Percentiles rank a stretch among this genome's conserved stretches.
Conservation (phyloP, 2,797 vertebrate species). For the Phrynocephalus guinanensis region DNA sequence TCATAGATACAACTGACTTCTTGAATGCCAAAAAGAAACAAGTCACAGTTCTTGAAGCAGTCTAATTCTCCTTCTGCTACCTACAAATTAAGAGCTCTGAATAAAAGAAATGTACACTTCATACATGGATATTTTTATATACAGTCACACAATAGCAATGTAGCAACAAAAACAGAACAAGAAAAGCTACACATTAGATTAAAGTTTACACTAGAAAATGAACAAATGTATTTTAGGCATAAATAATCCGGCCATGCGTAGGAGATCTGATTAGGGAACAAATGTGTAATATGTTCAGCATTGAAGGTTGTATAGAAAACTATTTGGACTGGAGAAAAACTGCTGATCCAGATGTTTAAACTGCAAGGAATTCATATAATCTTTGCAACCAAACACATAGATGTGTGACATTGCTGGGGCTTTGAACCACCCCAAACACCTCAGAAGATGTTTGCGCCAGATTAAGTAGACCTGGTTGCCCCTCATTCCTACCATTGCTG, state of each 20-base stretch:
- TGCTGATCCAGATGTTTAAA: neutral
- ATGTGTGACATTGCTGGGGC: neutral
- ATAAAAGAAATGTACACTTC: neutral
- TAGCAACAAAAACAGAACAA: conserved; percentile 22
- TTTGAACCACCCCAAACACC: neutral
- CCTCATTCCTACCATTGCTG: neutral
- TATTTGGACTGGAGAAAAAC: neutral
- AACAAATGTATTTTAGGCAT: neutral
- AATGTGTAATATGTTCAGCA: neutral
- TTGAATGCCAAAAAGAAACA: conserved; percentile 15
- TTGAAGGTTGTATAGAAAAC: neutral
- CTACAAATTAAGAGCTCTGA: conserved; percentile 34
- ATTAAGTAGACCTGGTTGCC: neutral
- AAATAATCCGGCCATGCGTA: neutral
- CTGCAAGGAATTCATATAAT: neutral
- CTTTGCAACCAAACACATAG: neutral
- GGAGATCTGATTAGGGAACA: neutral
- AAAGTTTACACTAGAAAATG: conserved; percentile 43
- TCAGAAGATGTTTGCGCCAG: neutral
- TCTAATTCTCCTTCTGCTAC: conserved; percentile 44
- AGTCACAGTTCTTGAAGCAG: neutral
- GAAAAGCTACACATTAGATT: conserved; percentile 31
- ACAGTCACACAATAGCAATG: neutral
- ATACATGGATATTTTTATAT: conserved; percentile 34
- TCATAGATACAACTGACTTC: conserved; percentile 18